phyloP scores from a whole-genome alignment of 1,140 invertebrate species.

The Pemphigus obesinymphae region DNA sequence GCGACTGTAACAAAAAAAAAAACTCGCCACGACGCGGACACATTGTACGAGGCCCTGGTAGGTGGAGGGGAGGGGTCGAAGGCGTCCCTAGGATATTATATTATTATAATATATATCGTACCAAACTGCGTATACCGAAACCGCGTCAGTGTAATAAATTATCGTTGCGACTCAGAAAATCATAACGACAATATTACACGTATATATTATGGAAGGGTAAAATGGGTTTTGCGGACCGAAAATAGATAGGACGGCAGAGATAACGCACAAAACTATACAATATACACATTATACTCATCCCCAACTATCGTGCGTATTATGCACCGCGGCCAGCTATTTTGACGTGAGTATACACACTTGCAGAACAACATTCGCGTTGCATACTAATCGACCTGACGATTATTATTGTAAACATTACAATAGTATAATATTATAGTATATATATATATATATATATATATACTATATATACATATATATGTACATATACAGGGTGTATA shows the following conservation, averaged over 20 bases:
- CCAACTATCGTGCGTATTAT: too few relatives aligned
- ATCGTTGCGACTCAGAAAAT: neutral
- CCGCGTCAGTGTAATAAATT: neutral
- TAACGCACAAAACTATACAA: neutral
- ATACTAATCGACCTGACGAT: neutral
- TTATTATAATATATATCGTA: neutral
- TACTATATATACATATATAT: too few relatives aligned
- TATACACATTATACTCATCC: neutral
- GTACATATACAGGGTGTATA: too few relatives aligned
- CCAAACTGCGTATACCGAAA: too few relatives aligned
- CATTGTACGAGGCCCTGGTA: neutral
- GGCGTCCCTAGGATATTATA: neutral
- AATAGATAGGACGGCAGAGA: neutral
- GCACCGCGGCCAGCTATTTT: neutral
- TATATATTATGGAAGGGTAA: neutral
- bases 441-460: neutral
- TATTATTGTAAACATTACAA: neutral
- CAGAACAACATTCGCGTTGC: neutral
- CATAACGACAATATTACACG: slow-evolving; percentile 6
- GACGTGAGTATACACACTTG: too few relatives aligned
- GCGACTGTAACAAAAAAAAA: neutral
- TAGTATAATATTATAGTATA: too few relatives aligned
- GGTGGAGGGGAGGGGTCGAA: neutral
- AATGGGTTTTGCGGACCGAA: neutral
- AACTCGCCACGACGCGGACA: neutral